A percentile compares a stretch with the other conserved stretches of the same genome.
phyloP scores from a whole-genome alignment of 1,140 invertebrate species.

The Oreohelix idahoensis region DNA sequence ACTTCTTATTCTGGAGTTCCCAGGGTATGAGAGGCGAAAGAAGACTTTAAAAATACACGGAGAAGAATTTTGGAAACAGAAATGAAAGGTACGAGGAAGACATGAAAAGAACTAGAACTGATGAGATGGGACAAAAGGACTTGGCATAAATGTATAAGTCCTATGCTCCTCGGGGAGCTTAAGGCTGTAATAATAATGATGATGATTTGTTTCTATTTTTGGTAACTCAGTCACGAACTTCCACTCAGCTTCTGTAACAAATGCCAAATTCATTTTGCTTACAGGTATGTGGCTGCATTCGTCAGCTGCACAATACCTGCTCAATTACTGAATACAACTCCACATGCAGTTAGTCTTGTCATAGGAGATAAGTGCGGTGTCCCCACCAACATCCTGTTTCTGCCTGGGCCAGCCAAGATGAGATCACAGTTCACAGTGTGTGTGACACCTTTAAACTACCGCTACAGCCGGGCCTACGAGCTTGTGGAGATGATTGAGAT shows the following conservation, averaged over 20 bases:
- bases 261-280: not conserved
- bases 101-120: too few relatives aligned
- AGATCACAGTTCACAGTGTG: slow-evolving; percentile 83
- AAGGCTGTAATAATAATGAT: too few relatives aligned
- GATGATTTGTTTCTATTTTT: too few relatives aligned
- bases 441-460: slow-evolving; percentile 93
- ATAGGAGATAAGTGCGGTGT: not conserved
- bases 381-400: not conserved
- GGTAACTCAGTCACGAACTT: too few relatives aligned
- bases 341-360: not conserved
- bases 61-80: too few relatives aligned
- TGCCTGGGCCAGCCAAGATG: not conserved
- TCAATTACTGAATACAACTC: not conserved
- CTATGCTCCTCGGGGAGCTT: too few relatives aligned
- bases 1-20: too few relatives aligned
- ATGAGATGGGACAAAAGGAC: too few relatives aligned
- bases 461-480: slow-evolving; percentile 84
- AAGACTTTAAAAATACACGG: too few relatives aligned
- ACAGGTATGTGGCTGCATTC: not conserved
- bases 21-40: too few relatives aligned
- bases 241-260: not conserved
- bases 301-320: not conserved
- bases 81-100: too few relatives aligned
- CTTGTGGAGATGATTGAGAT: slow-evolving; percentile 94
- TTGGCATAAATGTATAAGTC: too few relatives aligned